Conservation (phyloP, 2,888 invertebrate species). For the Alentia gelatinosa region DNA sequence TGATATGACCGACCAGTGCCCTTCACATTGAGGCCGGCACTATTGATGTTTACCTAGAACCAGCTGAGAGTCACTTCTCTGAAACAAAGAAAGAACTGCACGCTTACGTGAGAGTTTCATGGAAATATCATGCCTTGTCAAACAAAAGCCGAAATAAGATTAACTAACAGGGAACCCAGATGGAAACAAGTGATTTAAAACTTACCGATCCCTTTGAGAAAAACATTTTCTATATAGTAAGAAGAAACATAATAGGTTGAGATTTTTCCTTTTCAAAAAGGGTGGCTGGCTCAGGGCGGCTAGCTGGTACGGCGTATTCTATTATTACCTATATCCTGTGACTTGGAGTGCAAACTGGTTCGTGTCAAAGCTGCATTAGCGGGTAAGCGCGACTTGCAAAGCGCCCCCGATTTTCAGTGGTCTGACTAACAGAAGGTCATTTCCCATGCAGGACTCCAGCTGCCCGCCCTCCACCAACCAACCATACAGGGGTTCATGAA, state of each 20-base stretch:
- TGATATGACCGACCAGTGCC: background rate
- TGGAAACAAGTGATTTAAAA: too few species aligned
- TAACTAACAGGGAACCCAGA: background rate
- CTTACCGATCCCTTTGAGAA: too few species aligned
- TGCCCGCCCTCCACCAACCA: background rate
- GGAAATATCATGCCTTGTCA: background rate
- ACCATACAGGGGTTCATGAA: too few species aligned
- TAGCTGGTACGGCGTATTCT: background rate
- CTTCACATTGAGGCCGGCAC: conserved; percentile 7
- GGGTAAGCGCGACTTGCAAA: background rate
- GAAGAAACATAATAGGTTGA: too few species aligned
- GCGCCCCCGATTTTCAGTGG: background rate
- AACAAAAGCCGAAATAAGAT: background rate
- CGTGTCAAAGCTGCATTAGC: conserved; percentile 8
- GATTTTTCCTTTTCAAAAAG: too few species aligned
- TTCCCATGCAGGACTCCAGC: background rate
- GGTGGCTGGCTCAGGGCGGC: background rate
- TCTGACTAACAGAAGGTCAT: background rate
- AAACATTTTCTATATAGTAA: background rate
- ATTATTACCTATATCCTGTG: conserved; percentile 9
- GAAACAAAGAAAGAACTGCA: background rate
- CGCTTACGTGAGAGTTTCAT: background rate
- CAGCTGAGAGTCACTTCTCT: background rate
- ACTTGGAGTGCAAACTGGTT: conserved; percentile 6
- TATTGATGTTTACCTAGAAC: too few species aligned